Percentiles rank a stretch among this genome's conserved stretches.
These are phyloP conservation scores for Addax nasomaculatus DNA, from an alignment of 2,113 vertebrate species.

Conservation along the genomic window DNA sequence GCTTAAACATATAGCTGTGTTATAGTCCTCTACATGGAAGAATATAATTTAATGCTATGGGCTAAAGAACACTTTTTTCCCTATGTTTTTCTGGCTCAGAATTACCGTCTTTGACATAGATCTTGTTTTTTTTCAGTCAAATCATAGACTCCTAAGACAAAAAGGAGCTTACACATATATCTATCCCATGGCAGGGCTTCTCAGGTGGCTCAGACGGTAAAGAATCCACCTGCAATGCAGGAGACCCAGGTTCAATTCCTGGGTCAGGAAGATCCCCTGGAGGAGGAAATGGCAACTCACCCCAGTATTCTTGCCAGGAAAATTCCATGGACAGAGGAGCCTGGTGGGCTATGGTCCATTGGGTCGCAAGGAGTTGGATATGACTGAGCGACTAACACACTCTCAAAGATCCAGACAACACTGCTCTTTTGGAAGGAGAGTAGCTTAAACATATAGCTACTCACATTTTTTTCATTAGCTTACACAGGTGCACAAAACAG, in stretches of 20 bases:
- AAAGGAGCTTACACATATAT: neutral
- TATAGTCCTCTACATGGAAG: neutral
- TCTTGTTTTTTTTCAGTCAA: neutral
- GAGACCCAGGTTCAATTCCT: neutral
- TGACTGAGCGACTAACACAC: neutral
- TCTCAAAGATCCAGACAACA: neutral
- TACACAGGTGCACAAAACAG: neutral
- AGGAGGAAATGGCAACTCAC: neutral
- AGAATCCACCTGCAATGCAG: neutral
- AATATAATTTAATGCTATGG: neutral
- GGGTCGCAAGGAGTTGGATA: rapidly evolving
- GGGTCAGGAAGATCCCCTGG: neutral
- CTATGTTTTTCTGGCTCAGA: neutral
- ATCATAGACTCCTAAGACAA: neutral
- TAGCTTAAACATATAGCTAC: neutral
- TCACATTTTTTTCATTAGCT: neutral
- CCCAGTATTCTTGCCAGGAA: neutral
- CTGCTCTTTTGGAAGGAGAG: neutral
- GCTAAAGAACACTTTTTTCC: neutral
- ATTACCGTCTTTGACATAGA: neutral
- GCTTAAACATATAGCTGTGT: neutral
- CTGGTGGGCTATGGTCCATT: neutral
- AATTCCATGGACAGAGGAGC: neutral
- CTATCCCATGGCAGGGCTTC: neutral
- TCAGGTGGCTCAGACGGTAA: neutral